Evolutionary conservation across 1,140 invertebrate species (phyloP).

Genomic region (Babylonia areolata): DNA sequence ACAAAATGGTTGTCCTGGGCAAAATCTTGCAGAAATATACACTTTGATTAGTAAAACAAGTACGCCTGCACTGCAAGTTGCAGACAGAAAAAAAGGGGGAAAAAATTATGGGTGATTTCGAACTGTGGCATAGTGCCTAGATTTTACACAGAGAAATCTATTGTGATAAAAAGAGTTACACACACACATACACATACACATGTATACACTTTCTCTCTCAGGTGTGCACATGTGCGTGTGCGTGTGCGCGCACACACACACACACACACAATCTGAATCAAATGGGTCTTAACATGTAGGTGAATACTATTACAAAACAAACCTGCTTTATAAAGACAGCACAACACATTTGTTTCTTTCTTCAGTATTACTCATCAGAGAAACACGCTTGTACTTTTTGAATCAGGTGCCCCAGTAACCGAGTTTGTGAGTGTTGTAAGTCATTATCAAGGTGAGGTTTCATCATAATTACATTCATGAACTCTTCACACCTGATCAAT

Average conservation of each 20-base stretch:
- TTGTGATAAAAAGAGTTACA: too few relatives aligned
- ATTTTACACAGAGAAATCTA: too few relatives aligned
- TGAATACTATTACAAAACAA: too few relatives aligned
- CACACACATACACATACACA: not conserved
- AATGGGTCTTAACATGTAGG: too few relatives aligned
- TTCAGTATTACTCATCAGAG: not conserved
- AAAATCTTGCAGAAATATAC: too few relatives aligned
- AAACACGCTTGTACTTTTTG: not conserved
- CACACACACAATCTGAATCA: not conserved
- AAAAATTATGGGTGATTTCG: too few relatives aligned
- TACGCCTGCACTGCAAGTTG: too few relatives aligned
- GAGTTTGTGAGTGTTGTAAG: not conserved
- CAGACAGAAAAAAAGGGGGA: too few relatives aligned
- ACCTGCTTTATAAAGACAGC: not conserved
- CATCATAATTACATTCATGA: not conserved
- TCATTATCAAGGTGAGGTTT: not conserved
- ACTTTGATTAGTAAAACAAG: too few relatives aligned
- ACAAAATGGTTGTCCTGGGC: too few relatives aligned
- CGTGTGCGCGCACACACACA: not conserved
- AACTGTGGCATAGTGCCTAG: too few relatives aligned
- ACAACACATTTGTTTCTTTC: not conserved
- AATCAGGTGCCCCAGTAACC: not conserved
- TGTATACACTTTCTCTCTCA: not conserved
- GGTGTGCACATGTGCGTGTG: not conserved
- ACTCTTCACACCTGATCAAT: not conserved